Percentiles rank a stretch among this genome's conserved stretches.
These are phyloP conservation scores for Capreolus pygargus DNA, from an alignment of 2,113 vertebrate genomes.

Conservation along the genomic window DNA sequence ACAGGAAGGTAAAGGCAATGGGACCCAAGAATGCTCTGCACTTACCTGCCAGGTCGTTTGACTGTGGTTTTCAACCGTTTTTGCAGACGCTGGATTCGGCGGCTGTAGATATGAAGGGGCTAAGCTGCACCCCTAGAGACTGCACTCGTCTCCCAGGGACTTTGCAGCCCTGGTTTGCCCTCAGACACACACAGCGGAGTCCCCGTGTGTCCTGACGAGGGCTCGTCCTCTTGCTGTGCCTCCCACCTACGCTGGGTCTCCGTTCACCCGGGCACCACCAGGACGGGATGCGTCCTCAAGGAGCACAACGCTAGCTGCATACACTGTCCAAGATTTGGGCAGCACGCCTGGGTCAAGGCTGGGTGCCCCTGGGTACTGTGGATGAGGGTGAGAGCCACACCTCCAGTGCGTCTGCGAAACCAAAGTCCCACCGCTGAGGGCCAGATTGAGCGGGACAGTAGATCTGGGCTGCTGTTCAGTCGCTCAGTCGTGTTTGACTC, in stretches of 20 bases:
- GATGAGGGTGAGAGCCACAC: fast-evolving
- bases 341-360: not conserved
- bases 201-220: not conserved
- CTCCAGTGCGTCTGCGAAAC: not conserved
- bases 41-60: too few species aligned
- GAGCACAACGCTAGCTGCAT: not conserved
- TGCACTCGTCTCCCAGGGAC: not conserved
- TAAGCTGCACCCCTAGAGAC: fast-evolving
- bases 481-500: not conserved
- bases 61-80: not conserved
- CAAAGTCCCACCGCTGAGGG: not conserved
- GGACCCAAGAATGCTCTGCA: not conserved
- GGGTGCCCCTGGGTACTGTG: not conserved
- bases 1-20: not conserved
- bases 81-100: not conserved
- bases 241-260: not conserved
- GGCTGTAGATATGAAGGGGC: not conserved
- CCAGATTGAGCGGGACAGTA: not conserved
- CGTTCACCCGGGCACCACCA: not conserved
- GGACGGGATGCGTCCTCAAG: not conserved
- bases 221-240: not conserved
- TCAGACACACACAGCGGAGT: not conserved
- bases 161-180: not conserved
- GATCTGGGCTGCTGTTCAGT: not conserved
- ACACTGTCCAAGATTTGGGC: not conserved